Evolutionary conservation across 1,140 invertebrate species (phyloP), one percentile per base, ranked within the genome.

Genomic region (Zaprionus tsacasi): DNA sequence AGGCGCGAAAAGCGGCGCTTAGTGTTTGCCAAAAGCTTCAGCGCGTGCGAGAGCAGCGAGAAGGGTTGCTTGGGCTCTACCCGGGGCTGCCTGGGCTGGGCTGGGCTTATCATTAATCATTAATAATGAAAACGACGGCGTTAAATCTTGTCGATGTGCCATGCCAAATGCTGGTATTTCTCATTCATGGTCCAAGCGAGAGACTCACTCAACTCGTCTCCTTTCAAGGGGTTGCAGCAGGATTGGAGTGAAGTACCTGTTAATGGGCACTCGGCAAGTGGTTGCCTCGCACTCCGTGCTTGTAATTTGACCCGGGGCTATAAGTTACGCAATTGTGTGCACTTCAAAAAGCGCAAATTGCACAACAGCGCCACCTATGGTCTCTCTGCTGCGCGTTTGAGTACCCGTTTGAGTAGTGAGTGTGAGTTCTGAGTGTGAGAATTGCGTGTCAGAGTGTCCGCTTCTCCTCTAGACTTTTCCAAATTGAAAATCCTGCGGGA

Each of bases 231-330:
- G 40, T 45, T 45, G 40, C 40, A 45, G 40, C 6, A 45, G n/a
- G 7, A 15, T 30, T 6, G 27, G 27, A 45, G 64, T 91, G 78
- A 91, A 91, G 88, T 91, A 91, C 88, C 88, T 91, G 88, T 91
- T 91, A 91, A 91, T 91, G 88, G 83, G 88, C 75, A 85, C 88
- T 90, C 68, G 66, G 70, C 85, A 89, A 87, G 78, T 78, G 78
- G 56, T 61, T 71, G 33, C 27, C 13, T 35, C 55, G 38, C n/a
- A 27, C 50, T 57, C 66, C 67, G 70, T 77, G 76, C n/a, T n/a
- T 85, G 88, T 88, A 91, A 91, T 91, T 80, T 91, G 88, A 91
- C 88, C 88, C 88, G 82, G 75, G 88, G 88, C 88, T 91, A 91
- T 91, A 91, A 88, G 88, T 91, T 91, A 88, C 88, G 80, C 80